Evolutionary conservation across 2,888 invertebrate genomes (phyloP).

Genomic region (Rhamphomyia laevipes): DNA sequence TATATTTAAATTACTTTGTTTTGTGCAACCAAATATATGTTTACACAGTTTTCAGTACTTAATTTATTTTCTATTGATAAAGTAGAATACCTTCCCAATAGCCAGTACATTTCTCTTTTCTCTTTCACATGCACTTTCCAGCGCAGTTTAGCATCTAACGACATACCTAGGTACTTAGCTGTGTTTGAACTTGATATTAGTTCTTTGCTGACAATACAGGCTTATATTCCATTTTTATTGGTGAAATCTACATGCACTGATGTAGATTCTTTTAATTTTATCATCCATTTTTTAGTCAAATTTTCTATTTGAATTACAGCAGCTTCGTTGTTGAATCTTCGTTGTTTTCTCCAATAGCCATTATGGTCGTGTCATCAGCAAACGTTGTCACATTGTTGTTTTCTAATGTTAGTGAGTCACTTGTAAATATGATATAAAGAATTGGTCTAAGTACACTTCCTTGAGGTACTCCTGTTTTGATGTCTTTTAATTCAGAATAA

Average conservation of each 20-base stretch:
- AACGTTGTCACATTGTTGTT: background rate
- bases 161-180: no score
- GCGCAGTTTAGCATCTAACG: no score
- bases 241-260: constrained; percentile 8
- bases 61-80: no score
- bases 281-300: constrained; percentile 7
- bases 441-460: constrained; percentile 3
- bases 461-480: constrained; percentile 1
- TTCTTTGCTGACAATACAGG: no score
- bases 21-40: no score
- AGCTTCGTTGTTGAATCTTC: background rate
- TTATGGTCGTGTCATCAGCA: constrained; percentile 4
- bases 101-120: no score
- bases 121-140: no score
- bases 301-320: background rate
- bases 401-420: background rate
- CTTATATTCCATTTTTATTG: no score
- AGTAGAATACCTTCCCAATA: no score
- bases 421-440: constrained; percentile 3
- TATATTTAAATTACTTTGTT: no score
- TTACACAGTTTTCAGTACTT: background rate
- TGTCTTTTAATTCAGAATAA: constrained; percentile 1
- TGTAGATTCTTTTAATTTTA: constrained; percentile 7
- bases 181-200: background rate
- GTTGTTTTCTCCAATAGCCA: background rate